phyloP scores from a whole-genome alignment of 2,797 vertebrate genomes.

The Mionectes olivaceus region DNA sequence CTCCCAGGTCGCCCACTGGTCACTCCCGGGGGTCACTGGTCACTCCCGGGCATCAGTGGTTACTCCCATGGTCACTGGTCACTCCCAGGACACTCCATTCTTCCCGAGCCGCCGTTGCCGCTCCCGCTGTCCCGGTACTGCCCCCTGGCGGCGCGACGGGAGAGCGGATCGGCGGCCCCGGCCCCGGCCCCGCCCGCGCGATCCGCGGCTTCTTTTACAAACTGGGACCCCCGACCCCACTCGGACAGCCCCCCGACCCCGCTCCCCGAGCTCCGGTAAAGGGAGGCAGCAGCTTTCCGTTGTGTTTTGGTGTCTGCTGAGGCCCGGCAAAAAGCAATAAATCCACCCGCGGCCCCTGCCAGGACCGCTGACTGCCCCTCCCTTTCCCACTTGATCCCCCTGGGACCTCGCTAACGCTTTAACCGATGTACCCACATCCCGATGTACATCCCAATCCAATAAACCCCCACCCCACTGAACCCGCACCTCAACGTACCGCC shows the following conservation, averaged over 20 bases:
- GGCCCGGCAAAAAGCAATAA: neutral
- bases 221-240: fast-evolving
- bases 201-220: neutral
- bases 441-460: neutral
- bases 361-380: neutral
- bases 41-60: neutral
- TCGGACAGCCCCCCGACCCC: neutral
- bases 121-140: too few species aligned
- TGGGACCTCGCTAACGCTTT: neutral
- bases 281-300: neutral
- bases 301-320: neutral
- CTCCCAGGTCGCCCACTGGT: too few species aligned
- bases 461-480: neutral
- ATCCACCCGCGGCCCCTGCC: too few species aligned
- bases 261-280: too few species aligned
- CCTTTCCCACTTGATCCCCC: too few species aligned
- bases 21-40: neutral
- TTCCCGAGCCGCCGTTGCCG: fast-evolving
- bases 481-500: neutral
- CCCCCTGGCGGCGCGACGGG: neutral
- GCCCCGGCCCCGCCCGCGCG: too few species aligned
- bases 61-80: neutral
- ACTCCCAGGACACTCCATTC: neutral
- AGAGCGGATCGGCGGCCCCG: too few species aligned
- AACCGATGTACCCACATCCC: too few species aligned